Conservation (phyloP, 2,797 vertebrate species). For the Pseudopleuronectes americanus region DNA sequence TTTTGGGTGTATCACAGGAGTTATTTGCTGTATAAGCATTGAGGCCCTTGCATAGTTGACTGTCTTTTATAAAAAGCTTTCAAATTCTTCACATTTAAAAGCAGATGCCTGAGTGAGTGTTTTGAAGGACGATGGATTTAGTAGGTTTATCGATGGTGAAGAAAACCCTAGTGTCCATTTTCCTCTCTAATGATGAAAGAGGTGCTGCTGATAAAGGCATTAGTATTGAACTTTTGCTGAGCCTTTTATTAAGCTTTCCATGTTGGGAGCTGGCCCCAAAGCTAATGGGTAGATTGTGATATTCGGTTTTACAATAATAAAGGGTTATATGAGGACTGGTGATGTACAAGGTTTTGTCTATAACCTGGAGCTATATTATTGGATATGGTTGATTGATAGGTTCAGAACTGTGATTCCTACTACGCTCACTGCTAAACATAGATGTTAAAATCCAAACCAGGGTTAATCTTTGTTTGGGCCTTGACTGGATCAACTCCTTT, state of each 20-base stretch:
- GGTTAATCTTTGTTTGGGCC: conserved; percentile 53
- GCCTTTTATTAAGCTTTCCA: background rate
- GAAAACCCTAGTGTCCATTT: background rate
- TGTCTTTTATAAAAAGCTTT: background rate
- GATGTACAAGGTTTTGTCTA: conserved; percentile 24
- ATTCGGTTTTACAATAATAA: conserved; percentile 25
- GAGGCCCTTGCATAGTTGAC: background rate
- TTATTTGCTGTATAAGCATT: too few species aligned
- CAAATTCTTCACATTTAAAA: background rate
- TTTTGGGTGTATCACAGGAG: too few species aligned
- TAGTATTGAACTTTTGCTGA: too few species aligned
- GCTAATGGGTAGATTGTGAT: background rate
- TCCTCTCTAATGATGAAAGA: background rate
- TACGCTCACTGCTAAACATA: conserved; percentile 10
- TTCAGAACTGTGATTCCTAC: conserved; percentile 8
- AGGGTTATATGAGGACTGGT: conserved; percentile 4
- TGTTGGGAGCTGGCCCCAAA: background rate
- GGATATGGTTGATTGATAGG: conserved; percentile 27
- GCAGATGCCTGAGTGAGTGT: background rate
- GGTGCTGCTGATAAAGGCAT: background rate
- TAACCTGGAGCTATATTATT: conserved; percentile 32
- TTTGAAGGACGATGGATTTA: background rate
- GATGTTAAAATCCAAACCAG: conserved; percentile 42
- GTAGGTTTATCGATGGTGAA: background rate
- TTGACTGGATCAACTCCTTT: conserved; percentile 24